phyloP scores from a whole-genome alignment of 1,140 invertebrate species.

The Drosophila albomicans region DNA sequence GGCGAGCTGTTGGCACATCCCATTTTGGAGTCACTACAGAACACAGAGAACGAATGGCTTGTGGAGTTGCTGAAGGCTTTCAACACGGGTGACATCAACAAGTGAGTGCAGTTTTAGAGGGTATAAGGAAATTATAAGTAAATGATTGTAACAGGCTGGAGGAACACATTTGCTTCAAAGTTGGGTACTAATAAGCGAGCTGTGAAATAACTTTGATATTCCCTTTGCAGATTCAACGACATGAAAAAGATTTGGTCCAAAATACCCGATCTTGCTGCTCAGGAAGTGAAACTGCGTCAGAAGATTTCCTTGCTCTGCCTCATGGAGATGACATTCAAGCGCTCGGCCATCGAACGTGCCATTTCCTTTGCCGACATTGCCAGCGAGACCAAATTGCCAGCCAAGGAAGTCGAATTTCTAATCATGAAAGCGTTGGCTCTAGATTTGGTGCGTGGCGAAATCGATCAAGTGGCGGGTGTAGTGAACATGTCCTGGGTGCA shows the following conservation, averaged over 20 bases:
- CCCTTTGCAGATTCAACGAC: conserved; percentile 89
- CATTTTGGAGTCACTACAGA: conserved; percentile 93
- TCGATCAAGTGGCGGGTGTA: conserved; percentile 94
- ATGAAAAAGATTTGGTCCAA: conserved; percentile 92
- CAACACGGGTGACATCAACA: conserved; percentile 94
- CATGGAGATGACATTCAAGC: conserved; percentile 96
- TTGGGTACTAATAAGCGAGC: no score
- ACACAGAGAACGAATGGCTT: conserved; percentile 94
- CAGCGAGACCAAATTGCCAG: conserved; percentile 91
- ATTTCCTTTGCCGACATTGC: conserved; percentile 97
- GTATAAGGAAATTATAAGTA: no score
- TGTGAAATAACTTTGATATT: no score
- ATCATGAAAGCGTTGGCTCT: conserved; percentile 99
- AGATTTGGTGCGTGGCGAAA: conserved; percentile 96
- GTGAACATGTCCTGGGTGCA: conserved; percentile 96
- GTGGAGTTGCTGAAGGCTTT: conserved; percentile 96
- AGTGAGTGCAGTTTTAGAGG: conserved; percentile 58
- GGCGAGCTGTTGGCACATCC: conserved; percentile 98
- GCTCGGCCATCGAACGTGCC: conserved; percentile 90
- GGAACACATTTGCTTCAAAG: no score
- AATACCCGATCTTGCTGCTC: conserved; percentile 94
- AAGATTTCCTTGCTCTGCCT: conserved; percentile 98
- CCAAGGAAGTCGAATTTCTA: conserved; percentile 96
- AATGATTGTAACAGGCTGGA: no score
- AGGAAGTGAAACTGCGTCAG: conserved; percentile 93